A percentile compares a stretch with the other conserved stretches of the same genome.
phyloP scores from a whole-genome alignment of 2,888 invertebrate genomes.

The Isotomurus palustris region DNA sequence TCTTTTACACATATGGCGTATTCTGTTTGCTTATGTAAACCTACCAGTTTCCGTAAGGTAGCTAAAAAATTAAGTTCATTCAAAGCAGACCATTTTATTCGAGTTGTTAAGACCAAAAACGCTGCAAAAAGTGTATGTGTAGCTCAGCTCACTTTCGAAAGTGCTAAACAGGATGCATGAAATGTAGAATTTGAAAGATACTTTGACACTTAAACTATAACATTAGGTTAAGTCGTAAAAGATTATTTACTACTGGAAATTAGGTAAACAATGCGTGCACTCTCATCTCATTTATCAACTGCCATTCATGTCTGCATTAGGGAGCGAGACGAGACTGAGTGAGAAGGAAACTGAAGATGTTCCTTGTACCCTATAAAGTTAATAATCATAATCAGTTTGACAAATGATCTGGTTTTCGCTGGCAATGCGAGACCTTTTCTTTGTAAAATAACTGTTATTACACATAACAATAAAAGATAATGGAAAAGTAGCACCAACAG shows the following conservation, averaged over 20 bases:
- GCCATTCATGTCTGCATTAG: too few species aligned
- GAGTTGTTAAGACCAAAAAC: too few species aligned
- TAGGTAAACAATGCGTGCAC: constrained; percentile 7
- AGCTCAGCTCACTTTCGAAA: background rate
- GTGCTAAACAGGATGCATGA: background rate
- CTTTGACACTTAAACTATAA: background rate
- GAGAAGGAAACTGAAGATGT: too few species aligned
- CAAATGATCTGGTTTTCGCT: constrained; percentile 10
- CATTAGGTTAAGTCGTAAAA: background rate
- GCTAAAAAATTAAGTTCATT: too few species aligned
- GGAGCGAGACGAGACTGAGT: too few species aligned
- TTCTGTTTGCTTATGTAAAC: too few species aligned
- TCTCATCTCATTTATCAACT: background rate
- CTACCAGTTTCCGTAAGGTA: too few species aligned
- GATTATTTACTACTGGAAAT: constrained; percentile 9
- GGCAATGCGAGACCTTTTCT: background rate
- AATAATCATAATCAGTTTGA: constrained; percentile 8
- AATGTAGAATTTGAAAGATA: background rate
- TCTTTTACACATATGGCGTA: too few species aligned
- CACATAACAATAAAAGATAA: background rate
- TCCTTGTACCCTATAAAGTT: too few species aligned
- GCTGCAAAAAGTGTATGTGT: background rate
- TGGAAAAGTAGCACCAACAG: too few species aligned
- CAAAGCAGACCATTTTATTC: too few species aligned
- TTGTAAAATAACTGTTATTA: background rate